Percentiles rank a stretch among this genome's conserved stretches.
phyloP scores from a whole-genome alignment of 2,797 vertebrate genomes.

The Danio kyathit region DNA sequence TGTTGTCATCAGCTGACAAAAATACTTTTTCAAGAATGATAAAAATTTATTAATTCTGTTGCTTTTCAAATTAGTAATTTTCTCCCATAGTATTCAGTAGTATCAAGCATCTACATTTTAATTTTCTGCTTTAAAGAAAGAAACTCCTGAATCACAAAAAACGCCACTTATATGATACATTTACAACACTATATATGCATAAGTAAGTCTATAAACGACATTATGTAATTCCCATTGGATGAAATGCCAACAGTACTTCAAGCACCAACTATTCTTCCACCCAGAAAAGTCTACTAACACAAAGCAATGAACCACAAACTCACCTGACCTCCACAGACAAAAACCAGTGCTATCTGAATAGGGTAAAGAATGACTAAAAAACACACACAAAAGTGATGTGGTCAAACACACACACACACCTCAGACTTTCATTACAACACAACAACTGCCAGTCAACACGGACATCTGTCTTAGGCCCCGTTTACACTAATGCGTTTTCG shows the following conservation, averaged over 20 bases:
- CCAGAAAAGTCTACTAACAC: background rate
- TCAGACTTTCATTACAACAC: conserved; percentile 48
- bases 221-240: background rate
- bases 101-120: background rate
- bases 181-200: background rate
- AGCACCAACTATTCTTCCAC: background rate
- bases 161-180: background rate
- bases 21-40: too few relatives aligned
- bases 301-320: background rate
- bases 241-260: conserved; percentile 7
- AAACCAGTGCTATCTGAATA: background rate
- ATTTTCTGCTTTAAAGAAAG: background rate
- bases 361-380: conserved; percentile 26
- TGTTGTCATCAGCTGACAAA: too few relatives aligned
- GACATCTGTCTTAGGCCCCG: conserved; percentile 80
- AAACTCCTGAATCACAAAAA: background rate
- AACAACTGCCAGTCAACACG: conserved; percentile 65
- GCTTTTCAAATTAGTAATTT: too few relatives aligned
- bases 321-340: background rate
- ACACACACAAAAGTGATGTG: conserved; percentile 24
- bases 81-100: background rate
- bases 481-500: too few relatives aligned
- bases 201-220: background rate
- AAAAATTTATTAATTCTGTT: too few relatives aligned
- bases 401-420: conserved; percentile 23